These are phyloP conservation scores for Melanargia galathea DNA, from an alignment of 2,888 invertebrate genomes.

Conservation along the genomic window DNA sequence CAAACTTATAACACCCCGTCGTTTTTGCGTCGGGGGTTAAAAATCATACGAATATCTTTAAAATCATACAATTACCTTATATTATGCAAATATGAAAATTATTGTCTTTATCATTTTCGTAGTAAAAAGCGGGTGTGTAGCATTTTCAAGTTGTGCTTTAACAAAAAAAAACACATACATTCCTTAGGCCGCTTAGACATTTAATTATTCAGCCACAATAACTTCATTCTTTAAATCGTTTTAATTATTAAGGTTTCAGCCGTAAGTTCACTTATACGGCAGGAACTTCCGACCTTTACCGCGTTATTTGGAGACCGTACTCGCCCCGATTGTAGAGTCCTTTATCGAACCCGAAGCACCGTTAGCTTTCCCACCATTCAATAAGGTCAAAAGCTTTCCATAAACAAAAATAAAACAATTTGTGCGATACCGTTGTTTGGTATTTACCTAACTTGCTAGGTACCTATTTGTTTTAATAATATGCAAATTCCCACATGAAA, in stretches of 20 bases:
- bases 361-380: slow-evolving; percentile 33
- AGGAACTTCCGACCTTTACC: not conserved
- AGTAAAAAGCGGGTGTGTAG: too few relatives aligned
- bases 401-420: slow-evolving; percentile 6
- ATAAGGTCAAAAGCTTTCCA: slow-evolving; percentile 22
- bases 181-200: too few relatives aligned
- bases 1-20: too few relatives aligned
- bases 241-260: not conserved
- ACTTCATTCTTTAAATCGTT: not conserved
- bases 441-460: slow-evolving; percentile 1
- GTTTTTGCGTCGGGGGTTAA: too few relatives aligned
- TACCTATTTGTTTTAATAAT: not conserved
- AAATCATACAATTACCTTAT: too few relatives aligned
- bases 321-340: slow-evolving; percentile 26
- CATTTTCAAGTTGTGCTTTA: too few relatives aligned
- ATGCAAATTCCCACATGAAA: slow-evolving; percentile 1
- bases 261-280: not conserved
- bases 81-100: too few relatives aligned
- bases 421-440: not conserved
- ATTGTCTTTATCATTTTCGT: too few relatives aligned
- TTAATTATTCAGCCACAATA: too few relatives aligned
- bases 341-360: slow-evolving; percentile 37
- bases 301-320: slow-evolving; percentile 13
- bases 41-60: too few relatives aligned
- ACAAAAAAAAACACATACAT: too few relatives aligned